phyloP scores from a whole-genome alignment of 1,140 invertebrate species.

The Agraylea sexmaculata region DNA sequence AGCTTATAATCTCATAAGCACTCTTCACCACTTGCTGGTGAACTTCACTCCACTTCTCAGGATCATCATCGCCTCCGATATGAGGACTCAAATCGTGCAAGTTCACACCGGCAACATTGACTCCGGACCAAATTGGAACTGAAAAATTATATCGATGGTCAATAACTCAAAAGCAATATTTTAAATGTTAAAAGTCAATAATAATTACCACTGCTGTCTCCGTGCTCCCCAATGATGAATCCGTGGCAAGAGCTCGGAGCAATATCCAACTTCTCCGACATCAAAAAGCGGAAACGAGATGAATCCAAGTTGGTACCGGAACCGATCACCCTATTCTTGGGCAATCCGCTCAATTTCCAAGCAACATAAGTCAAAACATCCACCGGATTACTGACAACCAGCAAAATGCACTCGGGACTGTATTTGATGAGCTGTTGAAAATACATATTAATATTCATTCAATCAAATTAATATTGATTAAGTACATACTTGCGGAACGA shows the following conservation, averaged over 20 bases:
- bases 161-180: constrained; percentile 1
- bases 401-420: constrained; percentile 74
- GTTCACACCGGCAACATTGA: constrained; percentile 80
- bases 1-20: constrained; percentile 79
- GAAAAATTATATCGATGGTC: constrained; percentile 15
- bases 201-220: constrained; percentile 46
- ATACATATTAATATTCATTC: constrained; percentile 8
- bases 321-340: constrained; percentile 75
- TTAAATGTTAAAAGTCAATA: too few relatives aligned
- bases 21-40: constrained; percentile 58
- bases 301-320: constrained; percentile 88
- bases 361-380: constrained; percentile 87
- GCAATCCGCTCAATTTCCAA: constrained; percentile 83
- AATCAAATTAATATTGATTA: neutral
- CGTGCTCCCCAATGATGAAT: constrained; percentile 72
- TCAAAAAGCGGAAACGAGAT: constrained; percentile 75
- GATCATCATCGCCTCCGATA: constrained; percentile 58
- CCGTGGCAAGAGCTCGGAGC: constrained; percentile 75
- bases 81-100: constrained; percentile 64
- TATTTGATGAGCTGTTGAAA: constrained; percentile 57
- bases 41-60: constrained; percentile 66
- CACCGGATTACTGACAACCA: constrained; percentile 85
- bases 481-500: constrained; percentile 52
- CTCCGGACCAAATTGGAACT: constrained; percentile 89
- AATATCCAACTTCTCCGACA: constrained; percentile 68